These are phyloP conservation scores for Dicentrarchus labrax DNA, from an alignment of 2,113 vertebrate genomes.

Conservation along the genomic window DNA sequence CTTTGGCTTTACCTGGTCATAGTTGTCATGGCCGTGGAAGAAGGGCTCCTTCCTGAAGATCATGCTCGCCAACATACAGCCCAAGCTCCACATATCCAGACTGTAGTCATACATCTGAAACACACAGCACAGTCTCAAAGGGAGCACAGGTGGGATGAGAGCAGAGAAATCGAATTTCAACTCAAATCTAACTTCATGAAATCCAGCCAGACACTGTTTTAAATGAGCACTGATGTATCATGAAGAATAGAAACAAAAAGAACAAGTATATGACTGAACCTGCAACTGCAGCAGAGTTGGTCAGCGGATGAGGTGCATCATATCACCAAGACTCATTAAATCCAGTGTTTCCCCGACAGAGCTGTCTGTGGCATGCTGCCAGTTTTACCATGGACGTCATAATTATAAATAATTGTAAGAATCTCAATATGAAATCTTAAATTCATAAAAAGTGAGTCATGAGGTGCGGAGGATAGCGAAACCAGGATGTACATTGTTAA, in stretches of 20 bases:
- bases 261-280: neutral
- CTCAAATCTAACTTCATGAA: neutral
- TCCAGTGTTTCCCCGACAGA: neutral
- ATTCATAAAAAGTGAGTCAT: neutral
- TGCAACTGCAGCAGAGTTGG: neutral
- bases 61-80: constrained; percentile 89
- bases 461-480: too few relatives aligned
- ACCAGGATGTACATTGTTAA: neutral
- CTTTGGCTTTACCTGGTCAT: constrained; percentile 80
- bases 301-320: neutral
- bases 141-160: neutral
- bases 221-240: neutral
- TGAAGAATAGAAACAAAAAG: neutral
- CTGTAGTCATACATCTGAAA: constrained; percentile 89
- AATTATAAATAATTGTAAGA: neutral
- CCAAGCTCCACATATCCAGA: constrained; percentile 88
- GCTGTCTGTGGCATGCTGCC: neutral
- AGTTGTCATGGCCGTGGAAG: constrained; percentile 88
- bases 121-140: constrained; percentile 1
- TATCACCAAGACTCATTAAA: neutral
- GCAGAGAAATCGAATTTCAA: neutral
- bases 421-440: neutral
- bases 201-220: neutral
- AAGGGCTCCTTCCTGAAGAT: constrained; percentile 88
- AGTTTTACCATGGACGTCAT: neutral